Evolutionary conservation across 2,888 invertebrate species (phyloP).

Genomic region (Lacanobia oleracea): DNA sequence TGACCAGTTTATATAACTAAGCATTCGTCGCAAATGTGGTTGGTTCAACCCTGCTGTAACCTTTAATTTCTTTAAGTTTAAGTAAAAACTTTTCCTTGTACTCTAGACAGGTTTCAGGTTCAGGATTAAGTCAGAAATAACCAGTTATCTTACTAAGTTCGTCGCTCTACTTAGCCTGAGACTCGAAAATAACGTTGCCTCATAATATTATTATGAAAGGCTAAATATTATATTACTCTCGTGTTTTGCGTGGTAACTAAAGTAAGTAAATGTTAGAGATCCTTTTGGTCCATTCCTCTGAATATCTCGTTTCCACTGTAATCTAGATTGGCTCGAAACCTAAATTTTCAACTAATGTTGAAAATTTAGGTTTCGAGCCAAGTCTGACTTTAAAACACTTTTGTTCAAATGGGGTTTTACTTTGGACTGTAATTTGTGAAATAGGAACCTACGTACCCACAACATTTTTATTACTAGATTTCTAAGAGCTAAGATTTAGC

Average conservation of each 20-base stretch:
- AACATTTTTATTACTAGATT: not conserved
- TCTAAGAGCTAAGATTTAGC: no score
- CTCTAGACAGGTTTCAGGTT: not conserved
- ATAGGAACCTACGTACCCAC: not conserved
- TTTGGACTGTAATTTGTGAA: conserved; percentile 25
- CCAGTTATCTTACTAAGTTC: not conserved
- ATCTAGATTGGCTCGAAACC: conserved; percentile 51
- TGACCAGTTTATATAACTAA: no score
- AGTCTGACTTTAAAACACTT: conserved; percentile 45
- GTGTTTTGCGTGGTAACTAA: conserved; percentile 21
- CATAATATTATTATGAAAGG: conserved; percentile 4
- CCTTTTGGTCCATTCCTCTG: conserved; percentile 33
- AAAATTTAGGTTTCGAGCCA: no score
- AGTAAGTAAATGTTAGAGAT: conserved; percentile 23
- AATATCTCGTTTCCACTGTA: conserved; percentile 42
- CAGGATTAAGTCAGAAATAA: not conserved
- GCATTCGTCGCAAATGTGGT: no score
- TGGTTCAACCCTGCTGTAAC: no score
- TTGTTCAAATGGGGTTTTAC: conserved; percentile 34
- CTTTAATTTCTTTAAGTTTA: not conserved
- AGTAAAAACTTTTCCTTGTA: not conserved
- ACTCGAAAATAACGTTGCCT: conserved; percentile 5
- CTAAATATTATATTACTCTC: conserved; percentile 16
- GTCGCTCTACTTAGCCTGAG: not conserved
- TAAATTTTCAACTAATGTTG: conserved; percentile 49